Conservation (phyloP, 1,140 invertebrate species). For the Drusus annulatus region DNA sequence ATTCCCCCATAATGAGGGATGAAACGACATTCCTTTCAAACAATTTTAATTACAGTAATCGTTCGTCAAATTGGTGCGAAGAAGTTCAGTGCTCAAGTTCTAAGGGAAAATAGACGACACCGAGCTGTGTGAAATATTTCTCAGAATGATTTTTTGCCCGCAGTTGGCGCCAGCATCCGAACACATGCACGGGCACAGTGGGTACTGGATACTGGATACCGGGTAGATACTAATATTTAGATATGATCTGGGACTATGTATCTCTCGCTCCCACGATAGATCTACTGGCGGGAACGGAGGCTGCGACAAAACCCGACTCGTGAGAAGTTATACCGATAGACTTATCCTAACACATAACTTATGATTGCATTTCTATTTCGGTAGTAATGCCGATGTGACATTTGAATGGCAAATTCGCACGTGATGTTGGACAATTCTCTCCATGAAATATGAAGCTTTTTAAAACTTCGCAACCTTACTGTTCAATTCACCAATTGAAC, state of each 20-base stretch:
- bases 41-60: constrained; percentile 35
- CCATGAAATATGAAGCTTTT: no score
- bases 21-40: constrained; percentile 11
- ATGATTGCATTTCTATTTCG: constrained; percentile 43
- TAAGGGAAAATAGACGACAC: not conserved
- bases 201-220: not conserved
- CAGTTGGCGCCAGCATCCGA: constrained; percentile 15
- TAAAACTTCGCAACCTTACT: no score
- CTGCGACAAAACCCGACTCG: constrained; percentile 11
- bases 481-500: no score
- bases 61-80: constrained; percentile 25
- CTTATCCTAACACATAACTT: not conserved
- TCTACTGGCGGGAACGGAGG: not conserved
- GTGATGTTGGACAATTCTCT: no score
- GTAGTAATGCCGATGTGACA: not conserved
- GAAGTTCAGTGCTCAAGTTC: not conserved
- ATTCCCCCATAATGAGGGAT: constrained; percentile 34
- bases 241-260: not conserved
- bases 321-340: not conserved
- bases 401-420: no score
- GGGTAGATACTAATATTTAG: not conserved
- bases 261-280: constrained; percentile 36
- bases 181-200: not conserved
- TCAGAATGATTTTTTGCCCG: not conserved
- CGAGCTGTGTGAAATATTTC: constrained; percentile 3